Evolutionary conservation across 2,797 vertebrate species (phyloP).

Genomic region (Mastacembelus armatus): DNA sequence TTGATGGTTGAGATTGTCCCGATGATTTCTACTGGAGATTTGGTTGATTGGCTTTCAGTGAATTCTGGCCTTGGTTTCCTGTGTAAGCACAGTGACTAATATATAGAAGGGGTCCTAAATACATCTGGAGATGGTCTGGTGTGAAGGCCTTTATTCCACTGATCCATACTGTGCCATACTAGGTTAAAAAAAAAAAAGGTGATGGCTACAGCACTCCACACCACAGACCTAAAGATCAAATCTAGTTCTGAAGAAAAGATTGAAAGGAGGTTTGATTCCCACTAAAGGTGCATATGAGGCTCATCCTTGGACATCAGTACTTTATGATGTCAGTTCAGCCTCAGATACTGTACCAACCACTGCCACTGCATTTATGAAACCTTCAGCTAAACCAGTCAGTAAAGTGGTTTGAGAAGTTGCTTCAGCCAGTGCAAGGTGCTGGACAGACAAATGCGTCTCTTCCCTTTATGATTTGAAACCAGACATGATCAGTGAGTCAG

Average conservation of each 20-base stretch:
- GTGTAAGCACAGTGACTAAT: constrained; percentile 3
- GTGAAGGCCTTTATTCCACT: constrained; percentile 9
- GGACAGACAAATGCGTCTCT: neutral
- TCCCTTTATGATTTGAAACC: constrained; percentile 16
- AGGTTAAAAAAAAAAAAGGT: neutral
- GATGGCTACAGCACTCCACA: too few relatives aligned
- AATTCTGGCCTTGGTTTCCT: constrained; percentile 2
- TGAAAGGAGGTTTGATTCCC: neutral
- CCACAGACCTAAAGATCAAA: neutral
- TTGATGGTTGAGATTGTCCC: neutral
- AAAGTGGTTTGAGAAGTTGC: neutral
- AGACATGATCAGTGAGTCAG: neutral
- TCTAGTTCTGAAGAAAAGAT: neutral
- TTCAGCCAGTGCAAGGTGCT: neutral
- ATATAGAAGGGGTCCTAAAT: neutral
- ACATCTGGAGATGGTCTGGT: neutral
- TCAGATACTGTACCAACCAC: neutral
- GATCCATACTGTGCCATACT: constrained; percentile 24
- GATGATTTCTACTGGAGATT: constrained; percentile 10
- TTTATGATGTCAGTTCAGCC: neutral
- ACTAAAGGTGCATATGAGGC: neutral
- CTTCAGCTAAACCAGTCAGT: neutral
- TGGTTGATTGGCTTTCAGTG: neutral
- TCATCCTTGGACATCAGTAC: neutral
- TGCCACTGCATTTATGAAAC: neutral